Base-by-base conservation (phyloP, 2,113 vertebrate species). In the Ceyx cyanopectus region DNA sequence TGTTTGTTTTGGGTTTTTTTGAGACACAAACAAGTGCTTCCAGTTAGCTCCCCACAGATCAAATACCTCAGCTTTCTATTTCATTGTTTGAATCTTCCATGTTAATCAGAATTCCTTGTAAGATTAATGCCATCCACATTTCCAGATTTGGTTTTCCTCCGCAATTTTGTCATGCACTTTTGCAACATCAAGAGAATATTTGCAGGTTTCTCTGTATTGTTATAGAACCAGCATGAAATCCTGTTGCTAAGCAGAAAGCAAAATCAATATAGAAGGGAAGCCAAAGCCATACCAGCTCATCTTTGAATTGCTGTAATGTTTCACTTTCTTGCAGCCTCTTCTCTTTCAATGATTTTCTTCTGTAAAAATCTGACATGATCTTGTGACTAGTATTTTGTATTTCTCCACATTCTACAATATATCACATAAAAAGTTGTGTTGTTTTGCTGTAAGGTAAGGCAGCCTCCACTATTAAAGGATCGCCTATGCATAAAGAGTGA, bases 221-320 rank as follows among this genome's bases (percentile, higher is more conserved):
- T 80, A 56, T 70, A 88, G 60, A 89, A 81, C 37, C 30, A 68
- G 37, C 29, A 72, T 62, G 58, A 92, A 87, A 78, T 56, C 58
- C 66, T 89, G 85, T 95, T 96, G 89, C 93, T 95, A 94, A 94
- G 85, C 77, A 92, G 85, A 85, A 90, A 77, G 53, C 14, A 94
- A 85, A 91, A 94, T 92, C 70, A 63, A 85, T 92, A 87, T 9
- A 85, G 83, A 79, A 94, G 32, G 68, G 67, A 94, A 92, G 27
- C 15, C 46, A 65, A 22, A 84, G 81, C 77, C 50, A 65, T 20
- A 79, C 77, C 77, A 73, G 66, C 83, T 90, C 45, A 8, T 88
- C 80, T 80, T 58, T 74, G 87, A 88, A 79, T 50, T 84, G 53
- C 62, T 84, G 60, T 45, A 87, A 76, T 5, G n/a, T 81, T 89